A percentile compares a stretch with the other conserved stretches of the same genome.
Evolutionary conservation across 2,113 vertebrate species (phyloP).

Genomic region (Aplodontia rufa): DNA sequence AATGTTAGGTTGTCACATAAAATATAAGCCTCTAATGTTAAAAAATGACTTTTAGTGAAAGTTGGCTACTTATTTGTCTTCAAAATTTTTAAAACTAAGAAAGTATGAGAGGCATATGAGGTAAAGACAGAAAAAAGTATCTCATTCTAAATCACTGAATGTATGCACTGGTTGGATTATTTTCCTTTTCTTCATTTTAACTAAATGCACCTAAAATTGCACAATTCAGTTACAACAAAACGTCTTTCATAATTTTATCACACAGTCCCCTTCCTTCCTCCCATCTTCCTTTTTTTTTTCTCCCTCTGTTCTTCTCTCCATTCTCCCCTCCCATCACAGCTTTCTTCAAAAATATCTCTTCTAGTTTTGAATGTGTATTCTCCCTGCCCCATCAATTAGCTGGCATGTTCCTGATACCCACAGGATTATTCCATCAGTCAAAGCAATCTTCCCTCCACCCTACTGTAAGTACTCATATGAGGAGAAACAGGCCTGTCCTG

Average conservation of each 20-base stretch:
- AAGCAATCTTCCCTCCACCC: neutral
- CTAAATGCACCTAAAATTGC: neutral
- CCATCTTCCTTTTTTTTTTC: too few species aligned
- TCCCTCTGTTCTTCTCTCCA: too few species aligned
- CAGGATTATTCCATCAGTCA: neutral
- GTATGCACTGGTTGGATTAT: neutral
- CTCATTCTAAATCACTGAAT: neutral
- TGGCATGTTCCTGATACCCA: neutral
- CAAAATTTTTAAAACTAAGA: neutral
- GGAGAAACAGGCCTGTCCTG: neutral
- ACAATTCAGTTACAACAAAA: neutral
- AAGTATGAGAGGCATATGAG: neutral
- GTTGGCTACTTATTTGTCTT: neutral
- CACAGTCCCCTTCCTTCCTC: neutral
- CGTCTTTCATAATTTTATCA: neutral
- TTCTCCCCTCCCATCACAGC: too few species aligned
- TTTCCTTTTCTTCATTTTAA: neutral
- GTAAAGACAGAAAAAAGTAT: neutral
- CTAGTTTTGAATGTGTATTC: neutral
- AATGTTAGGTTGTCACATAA: slow-evolving; percentile 8
- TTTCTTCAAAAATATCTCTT: neutral
- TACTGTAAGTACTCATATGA: neutral
- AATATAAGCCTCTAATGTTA: neutral
- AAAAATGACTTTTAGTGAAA: slow-evolving; percentile 11
- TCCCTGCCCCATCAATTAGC: too few species aligned